Percentiles rank a stretch among this genome's conserved stretches.
Evolutionary conservation across 2,888 invertebrate species (phyloP).

Genomic region (Brassicogethes aeneus): DNA sequence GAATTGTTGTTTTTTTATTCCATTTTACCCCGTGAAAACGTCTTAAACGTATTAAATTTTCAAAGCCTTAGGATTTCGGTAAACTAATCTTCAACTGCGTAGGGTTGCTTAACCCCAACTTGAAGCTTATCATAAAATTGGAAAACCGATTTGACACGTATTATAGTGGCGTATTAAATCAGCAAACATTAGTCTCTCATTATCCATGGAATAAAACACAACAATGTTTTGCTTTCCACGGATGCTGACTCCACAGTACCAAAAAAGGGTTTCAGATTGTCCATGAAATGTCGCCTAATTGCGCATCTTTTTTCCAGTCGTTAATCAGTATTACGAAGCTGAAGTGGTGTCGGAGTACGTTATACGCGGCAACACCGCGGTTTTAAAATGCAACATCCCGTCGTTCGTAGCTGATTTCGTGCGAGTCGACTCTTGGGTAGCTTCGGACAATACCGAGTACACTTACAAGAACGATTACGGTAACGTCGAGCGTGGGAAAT

Average conservation of each 20-base stretch:
- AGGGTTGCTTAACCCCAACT: too few relatives aligned
- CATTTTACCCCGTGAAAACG: too few relatives aligned
- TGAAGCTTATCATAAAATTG: too few relatives aligned
- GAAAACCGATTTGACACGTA: too few relatives aligned
- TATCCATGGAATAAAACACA: too few relatives aligned
- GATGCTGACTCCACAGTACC: slow-evolving; percentile 11
- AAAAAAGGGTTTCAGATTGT: slow-evolving; percentile 15
- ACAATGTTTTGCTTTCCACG: too few relatives aligned
- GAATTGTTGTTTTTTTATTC: too few relatives aligned
- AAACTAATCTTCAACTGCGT: too few relatives aligned
- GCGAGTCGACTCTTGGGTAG: slow-evolving; percentile 74
- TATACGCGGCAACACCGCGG: slow-evolving; percentile 78
- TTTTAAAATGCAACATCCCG: slow-evolving; percentile 82
- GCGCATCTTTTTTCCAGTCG: slow-evolving; percentile 52
- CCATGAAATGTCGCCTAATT: slow-evolving; percentile 7
- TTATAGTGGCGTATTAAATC: too few relatives aligned
- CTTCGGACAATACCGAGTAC: slow-evolving; percentile 58
- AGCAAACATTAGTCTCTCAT: too few relatives aligned
- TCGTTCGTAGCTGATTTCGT: slow-evolving; percentile 89
- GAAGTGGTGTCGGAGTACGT: slow-evolving; percentile 82
- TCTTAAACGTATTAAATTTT: too few relatives aligned
- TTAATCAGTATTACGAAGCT: slow-evolving; percentile 81
- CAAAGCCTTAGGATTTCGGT: too few relatives aligned
- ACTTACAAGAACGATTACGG: slow-evolving; percentile 64
- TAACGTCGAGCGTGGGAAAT: slow-evolving; percentile 36